Conservation (phyloP, 2,888 invertebrate genomes). For the Chaitophorus viminalis region DNA sequence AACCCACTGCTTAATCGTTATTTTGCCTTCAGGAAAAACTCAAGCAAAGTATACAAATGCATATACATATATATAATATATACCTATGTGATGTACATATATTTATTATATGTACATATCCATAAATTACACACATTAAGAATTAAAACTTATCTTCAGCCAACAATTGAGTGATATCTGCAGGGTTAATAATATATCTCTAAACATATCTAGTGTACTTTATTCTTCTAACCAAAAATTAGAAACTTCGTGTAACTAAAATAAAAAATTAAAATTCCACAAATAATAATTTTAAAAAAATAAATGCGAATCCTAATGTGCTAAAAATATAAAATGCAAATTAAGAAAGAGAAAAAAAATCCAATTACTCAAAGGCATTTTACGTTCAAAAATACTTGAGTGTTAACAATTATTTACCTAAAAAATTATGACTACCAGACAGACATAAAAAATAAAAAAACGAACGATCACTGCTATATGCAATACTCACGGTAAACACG, state of each 20-base stretch:
- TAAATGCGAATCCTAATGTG: no score
- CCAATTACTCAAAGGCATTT: neutral
- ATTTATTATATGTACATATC: neutral
- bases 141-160: neutral
- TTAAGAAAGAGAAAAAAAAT: neutral
- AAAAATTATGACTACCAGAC: neutral
- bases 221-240: no score
- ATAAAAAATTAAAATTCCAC: no score
- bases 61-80: neutral
- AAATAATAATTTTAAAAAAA: no score
- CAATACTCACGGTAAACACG: neutral
- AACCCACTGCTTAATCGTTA: slow-evolving; percentile 14
- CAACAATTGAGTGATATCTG: neutral
- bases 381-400: no score
- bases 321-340: no score
- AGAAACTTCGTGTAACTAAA: no score
- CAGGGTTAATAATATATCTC: neutral
- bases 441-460: no score
- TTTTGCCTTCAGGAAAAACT: neutral
- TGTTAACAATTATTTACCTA: no score
- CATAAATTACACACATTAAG: neutral
- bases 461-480: no score
- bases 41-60: no score
- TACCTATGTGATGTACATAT: neutral
- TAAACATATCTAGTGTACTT: neutral